phyloP scores from a whole-genome alignment of 2,888 invertebrate species.

The Chironomus tentans region DNA sequence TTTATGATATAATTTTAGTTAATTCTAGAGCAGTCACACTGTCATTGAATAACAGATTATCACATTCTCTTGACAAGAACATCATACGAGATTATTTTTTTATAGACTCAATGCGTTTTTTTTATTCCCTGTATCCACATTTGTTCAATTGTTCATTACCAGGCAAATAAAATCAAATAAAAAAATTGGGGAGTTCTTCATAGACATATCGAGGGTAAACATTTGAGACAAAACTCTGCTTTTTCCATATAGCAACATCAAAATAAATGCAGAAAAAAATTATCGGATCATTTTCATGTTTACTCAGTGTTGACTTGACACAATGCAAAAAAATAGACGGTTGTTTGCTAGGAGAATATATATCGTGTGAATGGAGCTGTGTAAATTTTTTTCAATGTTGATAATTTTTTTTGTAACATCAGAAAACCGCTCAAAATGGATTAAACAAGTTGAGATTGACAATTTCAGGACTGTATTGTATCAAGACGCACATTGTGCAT shows the following conservation, averaged over 20 bases:
- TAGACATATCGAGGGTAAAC: conserved; percentile 14
- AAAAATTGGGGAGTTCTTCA: neutral
- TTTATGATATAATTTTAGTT: neutral
- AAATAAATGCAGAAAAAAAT: neutral
- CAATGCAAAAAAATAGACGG: neutral
- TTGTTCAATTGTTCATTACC: conserved; percentile 17
- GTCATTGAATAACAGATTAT: neutral
- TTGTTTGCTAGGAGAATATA: neutral
- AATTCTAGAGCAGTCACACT: neutral
- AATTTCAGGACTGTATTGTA: no score
- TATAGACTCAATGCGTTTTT: neutral
- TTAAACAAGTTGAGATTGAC: neutral
- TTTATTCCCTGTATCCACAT: neutral
- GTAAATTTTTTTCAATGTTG: conserved; percentile 22
- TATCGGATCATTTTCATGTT: conserved; percentile 25
- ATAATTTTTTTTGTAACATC: conserved; percentile 1
- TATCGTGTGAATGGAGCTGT: conserved; percentile 14
- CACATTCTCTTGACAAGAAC: no score
- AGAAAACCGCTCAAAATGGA: conserved; percentile 23
- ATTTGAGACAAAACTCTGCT: conserved; percentile 9
- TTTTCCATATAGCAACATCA: neutral
- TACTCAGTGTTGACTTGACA: conserved; percentile 23
- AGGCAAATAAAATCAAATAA: conserved; percentile 20
- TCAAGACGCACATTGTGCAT: no score
- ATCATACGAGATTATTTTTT: neutral